A percentile compares a stretch with the other conserved stretches of the same genome.
Conservation (phyloP, 2,113 vertebrate species). For the Phyllostomus hastatus region DNA sequence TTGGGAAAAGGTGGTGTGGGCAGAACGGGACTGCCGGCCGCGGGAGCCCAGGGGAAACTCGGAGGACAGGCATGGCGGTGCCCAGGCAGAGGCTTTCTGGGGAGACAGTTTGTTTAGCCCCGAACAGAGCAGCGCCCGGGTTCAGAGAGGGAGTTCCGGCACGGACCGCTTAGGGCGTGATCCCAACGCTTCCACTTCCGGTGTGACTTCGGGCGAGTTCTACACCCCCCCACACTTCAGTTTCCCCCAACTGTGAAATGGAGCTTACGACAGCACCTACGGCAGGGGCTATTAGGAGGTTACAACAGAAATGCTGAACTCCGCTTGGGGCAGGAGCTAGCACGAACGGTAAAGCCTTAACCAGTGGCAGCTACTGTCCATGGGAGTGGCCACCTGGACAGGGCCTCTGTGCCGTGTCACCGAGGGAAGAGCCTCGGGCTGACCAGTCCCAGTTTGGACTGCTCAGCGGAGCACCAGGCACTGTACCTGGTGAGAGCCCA, state of each 20-base stretch:
- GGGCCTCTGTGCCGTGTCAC: neutral
- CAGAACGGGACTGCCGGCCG: neutral
- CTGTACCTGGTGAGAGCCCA: neutral
- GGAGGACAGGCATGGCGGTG: neutral
- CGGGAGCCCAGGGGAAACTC: neutral
- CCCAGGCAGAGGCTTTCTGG: neutral
- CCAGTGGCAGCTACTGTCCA: neutral
- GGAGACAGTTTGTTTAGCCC: neutral
- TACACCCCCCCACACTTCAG: neutral
- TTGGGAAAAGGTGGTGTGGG: neutral
- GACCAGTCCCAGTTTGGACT: neutral
- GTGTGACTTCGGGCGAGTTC: neutral
- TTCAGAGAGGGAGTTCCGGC: neutral
- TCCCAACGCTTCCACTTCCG: neutral
- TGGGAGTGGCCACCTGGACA: neutral
- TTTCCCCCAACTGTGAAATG: neutral
- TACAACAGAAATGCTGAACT: accelerated
- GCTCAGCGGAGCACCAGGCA: accelerated
- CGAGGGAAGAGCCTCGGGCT: neutral
- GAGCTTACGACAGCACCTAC: neutral
- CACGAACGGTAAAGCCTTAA: accelerated
- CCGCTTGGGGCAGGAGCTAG: neutral
- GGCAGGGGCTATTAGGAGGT: neutral
- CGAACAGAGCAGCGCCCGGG: neutral
- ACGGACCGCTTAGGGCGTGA: neutral